These are phyloP conservation scores for Drosophila leontia DNA, from an alignment of 1,140 invertebrate species.

Conservation along the genomic window DNA sequence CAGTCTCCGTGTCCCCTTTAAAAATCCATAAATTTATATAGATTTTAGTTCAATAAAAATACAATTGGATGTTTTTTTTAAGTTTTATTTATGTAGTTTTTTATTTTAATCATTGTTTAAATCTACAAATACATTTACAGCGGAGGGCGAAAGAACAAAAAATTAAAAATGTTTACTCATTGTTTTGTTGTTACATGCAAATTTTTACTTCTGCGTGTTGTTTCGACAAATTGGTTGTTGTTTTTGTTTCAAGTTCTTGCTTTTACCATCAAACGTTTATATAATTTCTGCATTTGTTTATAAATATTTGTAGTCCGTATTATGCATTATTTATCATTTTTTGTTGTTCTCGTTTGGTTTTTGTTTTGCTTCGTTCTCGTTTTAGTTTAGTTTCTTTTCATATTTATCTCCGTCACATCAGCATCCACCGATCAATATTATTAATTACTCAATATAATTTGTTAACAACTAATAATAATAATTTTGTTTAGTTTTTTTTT, in stretches of 20 bases:
- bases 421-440: constrained; percentile 75
- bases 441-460: constrained; percentile 83
- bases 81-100: constrained; percentile 84
- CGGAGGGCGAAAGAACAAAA: constrained; percentile 85
- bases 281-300: constrained; percentile 73
- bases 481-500: constrained; percentile 74
- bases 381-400: constrained; percentile 61
- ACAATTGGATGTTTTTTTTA: constrained; percentile 58
- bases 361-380: constrained; percentile 40
- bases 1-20: too few species aligned
- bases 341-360: constrained; percentile 52
- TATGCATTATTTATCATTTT: constrained; percentile 60
- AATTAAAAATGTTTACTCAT: constrained; percentile 83
- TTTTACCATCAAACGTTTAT: constrained; percentile 70
- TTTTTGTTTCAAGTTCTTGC: constrained; percentile 59
- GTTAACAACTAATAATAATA: constrained; percentile 83
- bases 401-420: constrained; percentile 64
- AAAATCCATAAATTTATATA: too few species aligned
- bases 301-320: constrained; percentile 77
- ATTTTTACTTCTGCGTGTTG: constrained; percentile 73
- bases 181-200: constrained; percentile 72
- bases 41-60: not conserved
- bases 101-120: constrained; percentile 85
- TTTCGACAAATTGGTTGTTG: constrained; percentile 69
- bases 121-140: constrained; percentile 85